Evolutionary conservation across 2,113 vertebrate species (phyloP), one percentile per base, ranked within the genome.

Genomic region (Piprites chloris): DNA sequence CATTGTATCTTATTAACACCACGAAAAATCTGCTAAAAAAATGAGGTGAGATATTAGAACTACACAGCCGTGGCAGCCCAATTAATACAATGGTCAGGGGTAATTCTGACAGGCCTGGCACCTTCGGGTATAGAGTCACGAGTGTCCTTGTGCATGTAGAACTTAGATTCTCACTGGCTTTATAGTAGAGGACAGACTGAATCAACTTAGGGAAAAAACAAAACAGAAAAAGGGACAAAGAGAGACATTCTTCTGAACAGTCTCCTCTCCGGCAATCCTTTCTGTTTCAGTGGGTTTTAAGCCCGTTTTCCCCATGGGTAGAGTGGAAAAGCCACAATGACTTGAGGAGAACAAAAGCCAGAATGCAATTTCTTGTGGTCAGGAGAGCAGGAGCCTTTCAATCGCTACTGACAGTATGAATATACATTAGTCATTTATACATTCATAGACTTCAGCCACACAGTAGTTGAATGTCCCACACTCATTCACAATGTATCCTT

Each of bases 31-130:
- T 33, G 49, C 68, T 41, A 2, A 68, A 88, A 49, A 87, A 46
- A 6, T 0, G 3, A 75, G 33, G 27, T n/a, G 30, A 87, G 17
- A 58, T 72, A 72, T 90, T 44, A 47, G 39, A 71, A 63, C 16
- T 47, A 18, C 0, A 0, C 1, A 5, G 52, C 30, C 23, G 14
- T 10, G 21, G 55, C 14, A 85, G 2, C 1, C 0, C 19, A 80
- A 33, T 58, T 75, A 42, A 91, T 90, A 58, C 2, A 2, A 35
- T 10, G 37, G 6, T 42, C 58, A 55, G 47, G 52, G 32, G 22
- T 37, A 55, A 75, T 58, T 85, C 26, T 13, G 33, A 58, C 5
- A 49, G 37, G 27, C 15, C 44, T 80, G 55, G 28, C 19, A 44
- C 7, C 4, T 44, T 47, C 2, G 2, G 22, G 30, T 63, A 44